These are phyloP conservation scores for Fistularia tabacaria DNA, from an alignment of 2,797 vertebrate genomes.

Conservation along the genomic window DNA sequence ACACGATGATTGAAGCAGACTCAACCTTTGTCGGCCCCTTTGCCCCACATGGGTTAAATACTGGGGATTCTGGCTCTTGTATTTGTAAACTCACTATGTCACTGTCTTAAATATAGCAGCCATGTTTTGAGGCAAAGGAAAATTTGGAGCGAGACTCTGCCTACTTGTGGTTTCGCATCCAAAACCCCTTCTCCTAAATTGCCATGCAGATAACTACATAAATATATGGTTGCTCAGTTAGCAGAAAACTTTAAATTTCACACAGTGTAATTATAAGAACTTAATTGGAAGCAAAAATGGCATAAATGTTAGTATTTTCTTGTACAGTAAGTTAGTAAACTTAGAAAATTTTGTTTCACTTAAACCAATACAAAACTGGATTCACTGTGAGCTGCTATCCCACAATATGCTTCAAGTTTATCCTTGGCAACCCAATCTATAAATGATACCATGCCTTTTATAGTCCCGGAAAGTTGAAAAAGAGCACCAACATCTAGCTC, in stretches of 20 bases:
- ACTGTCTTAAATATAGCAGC: slow-evolving; percentile 6
- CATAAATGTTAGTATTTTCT: slow-evolving; percentile 22
- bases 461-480: not conserved
- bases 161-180: slow-evolving; percentile 53
- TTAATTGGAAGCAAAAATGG: slow-evolving; percentile 44
- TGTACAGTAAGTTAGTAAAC: not conserved
- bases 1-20: slow-evolving; percentile 18
- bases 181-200: slow-evolving; percentile 59
- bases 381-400: too few species aligned
- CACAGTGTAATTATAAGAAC: slow-evolving; percentile 58
- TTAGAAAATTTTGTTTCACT: too few species aligned
- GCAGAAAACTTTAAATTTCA: slow-evolving; percentile 52
- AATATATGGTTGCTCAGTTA: slow-evolving; percentile 52
- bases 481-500: not conserved
- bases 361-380: too few species aligned
- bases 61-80: slow-evolving; percentile 16
- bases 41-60: slow-evolving; percentile 27
- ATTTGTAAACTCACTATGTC: slow-evolving; percentile 2
- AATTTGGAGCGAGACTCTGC: slow-evolving; percentile 34
- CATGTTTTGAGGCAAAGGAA: slow-evolving; percentile 27
- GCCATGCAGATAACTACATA: slow-evolving; percentile 55
- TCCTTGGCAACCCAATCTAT: too few species aligned
- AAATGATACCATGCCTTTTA: too few species aligned
- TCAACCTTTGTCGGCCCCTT: slow-evolving; percentile 1
- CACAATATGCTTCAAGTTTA: too few species aligned